These are phyloP conservation scores for Siderastrea siderea DNA, from an alignment of 92 coral and sea anemone species.

Conservation along the genomic window DNA sequence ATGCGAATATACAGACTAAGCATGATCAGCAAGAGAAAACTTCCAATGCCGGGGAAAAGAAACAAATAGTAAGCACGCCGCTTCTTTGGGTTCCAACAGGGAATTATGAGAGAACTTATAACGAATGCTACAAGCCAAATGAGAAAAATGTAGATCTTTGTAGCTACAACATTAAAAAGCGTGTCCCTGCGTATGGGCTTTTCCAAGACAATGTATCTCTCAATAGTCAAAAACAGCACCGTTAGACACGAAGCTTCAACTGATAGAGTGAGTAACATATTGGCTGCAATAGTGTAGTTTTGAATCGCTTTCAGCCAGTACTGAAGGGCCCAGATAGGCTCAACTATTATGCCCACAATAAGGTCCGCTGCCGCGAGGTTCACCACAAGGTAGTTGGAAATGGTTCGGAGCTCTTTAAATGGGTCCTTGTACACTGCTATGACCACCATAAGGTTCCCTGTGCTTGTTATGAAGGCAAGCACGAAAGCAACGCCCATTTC, in stretches of 20 bases:
- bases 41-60: constrained; percentile 39
- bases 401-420: constrained; percentile 59
- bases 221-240: constrained; percentile 57
- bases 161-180: constrained; percentile 12
- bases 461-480: constrained; percentile 41
- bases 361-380: constrained; percentile 74
- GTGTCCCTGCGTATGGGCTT: constrained; percentile 41
- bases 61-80: constrained; percentile 19
- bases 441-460: constrained; percentile 59
- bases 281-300: constrained; percentile 23
- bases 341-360: constrained; percentile 54
- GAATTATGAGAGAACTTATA: constrained; percentile 4
- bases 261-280: constrained; percentile 21
- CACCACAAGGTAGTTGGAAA: constrained; percentile 58
- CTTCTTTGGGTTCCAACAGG: constrained; percentile 15
- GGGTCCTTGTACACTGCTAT: constrained; percentile 62
- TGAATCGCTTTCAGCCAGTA: constrained; percentile 25
- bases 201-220: constrained; percentile 67
- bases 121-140: constrained; percentile 56
- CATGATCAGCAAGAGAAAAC: constrained; percentile 38
- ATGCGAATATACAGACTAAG: constrained; percentile 56
- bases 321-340: constrained; percentile 56
- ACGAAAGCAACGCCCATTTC: constrained; percentile 17
- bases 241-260: constrained; percentile 54
- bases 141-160: constrained; percentile 37